Evolutionary conservation across 2,797 vertebrate genomes (phyloP).

Genomic region (Lepidocolaptes lacrymiger): DNA sequence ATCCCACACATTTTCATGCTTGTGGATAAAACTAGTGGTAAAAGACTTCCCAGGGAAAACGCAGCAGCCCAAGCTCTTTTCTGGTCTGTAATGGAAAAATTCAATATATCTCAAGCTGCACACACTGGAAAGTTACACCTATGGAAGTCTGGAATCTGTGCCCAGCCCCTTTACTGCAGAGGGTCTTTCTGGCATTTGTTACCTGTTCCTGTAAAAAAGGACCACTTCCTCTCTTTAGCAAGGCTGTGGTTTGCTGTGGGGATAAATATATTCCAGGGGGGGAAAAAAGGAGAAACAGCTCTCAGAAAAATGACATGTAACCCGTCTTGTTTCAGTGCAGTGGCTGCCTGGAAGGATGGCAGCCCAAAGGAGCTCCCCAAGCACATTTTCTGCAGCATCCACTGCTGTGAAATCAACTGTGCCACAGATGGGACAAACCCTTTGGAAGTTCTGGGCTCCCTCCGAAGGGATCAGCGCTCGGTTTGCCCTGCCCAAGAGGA

Average conservation of each 20-base stretch:
- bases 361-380: not conserved
- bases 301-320: constrained; percentile 23
- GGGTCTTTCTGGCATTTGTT: not conserved
- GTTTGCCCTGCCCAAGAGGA: not conserved
- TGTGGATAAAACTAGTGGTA: not conserved
- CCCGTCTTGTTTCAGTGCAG: not conserved
- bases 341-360: not conserved
- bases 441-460: not conserved
- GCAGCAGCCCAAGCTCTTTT: not conserved
- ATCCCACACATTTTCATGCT: not conserved
- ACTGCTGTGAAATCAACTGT: not conserved
- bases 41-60: not conserved
- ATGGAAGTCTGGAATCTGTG: not conserved
- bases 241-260: not conserved
- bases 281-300: constrained; percentile 17
- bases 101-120: not conserved
- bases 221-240: constrained; percentile 15
- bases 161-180: not conserved
- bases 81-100: not conserved
- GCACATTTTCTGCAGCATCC: not conserved
- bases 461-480: not conserved
- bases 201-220: constrained; percentile 29
- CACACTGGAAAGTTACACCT: not conserved
- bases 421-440: not conserved
- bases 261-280: not conserved